phyloP scores from a whole-genome alignment of 2,113 vertebrate genomes.

The Ailurus styani region DNA sequence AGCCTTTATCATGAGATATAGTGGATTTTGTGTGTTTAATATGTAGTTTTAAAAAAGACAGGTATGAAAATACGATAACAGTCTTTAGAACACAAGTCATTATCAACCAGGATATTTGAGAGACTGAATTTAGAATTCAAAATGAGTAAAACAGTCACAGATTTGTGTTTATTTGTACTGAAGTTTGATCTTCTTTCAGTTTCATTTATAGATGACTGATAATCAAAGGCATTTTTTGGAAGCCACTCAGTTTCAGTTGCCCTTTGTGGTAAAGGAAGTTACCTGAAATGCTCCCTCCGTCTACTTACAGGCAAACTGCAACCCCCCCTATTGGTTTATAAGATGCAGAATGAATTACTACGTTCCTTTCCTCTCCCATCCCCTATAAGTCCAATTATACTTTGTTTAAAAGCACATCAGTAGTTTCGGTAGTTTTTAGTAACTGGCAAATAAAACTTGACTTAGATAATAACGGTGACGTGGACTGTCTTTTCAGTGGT shows the following conservation, averaged over 20 bases:
- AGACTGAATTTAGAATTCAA: not conserved
- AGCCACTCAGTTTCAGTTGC: not conserved
- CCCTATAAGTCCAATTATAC: not conserved
- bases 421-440: conserved; percentile 6
- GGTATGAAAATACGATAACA: not conserved
- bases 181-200: conserved; percentile 49
- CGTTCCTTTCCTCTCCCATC: not conserved
- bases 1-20: conserved; percentile 17
- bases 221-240: not conserved
- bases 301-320: not conserved
- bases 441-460: conserved; percentile 36
- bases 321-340: not conserved
- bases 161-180: not conserved
- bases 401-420: conserved; percentile 15
- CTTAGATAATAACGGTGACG: conserved; percentile 10
- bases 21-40: not conserved
- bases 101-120: not conserved
- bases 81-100: conserved; percentile 21
- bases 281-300: not conserved
- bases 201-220: conserved; percentile 20
- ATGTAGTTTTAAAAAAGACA: not conserved
- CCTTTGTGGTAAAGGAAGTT: not conserved
- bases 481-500: not conserved
- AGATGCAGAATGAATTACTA: conserved; percentile 10
- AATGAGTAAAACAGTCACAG: not conserved